A percentile compares a stretch with the other conserved stretches of the same genome.
Conservation (phyloP, 2,888 invertebrate species). For the Pseudoips prasinana region DNA sequence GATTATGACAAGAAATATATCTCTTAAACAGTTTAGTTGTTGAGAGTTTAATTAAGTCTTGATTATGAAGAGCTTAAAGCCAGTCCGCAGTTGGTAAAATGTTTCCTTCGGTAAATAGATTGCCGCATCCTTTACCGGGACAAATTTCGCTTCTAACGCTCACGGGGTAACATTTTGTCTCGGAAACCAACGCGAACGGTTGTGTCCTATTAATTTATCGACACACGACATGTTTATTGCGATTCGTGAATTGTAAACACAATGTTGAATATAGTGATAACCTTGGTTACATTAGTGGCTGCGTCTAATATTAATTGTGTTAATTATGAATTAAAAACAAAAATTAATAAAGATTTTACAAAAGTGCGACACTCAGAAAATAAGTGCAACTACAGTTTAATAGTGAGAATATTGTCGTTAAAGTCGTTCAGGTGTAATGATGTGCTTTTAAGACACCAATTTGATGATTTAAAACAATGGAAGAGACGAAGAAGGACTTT, state of each 20-base stretch:
- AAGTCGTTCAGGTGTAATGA: slow-evolving; percentile 51
- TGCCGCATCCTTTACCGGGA: slow-evolving; percentile 40
- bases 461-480: slow-evolving; percentile 62
- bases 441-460: slow-evolving; percentile 51
- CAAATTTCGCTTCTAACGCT: slow-evolving; percentile 21
- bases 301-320: slow-evolving; percentile 48
- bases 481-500: slow-evolving; percentile 60
- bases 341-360: slow-evolving; percentile 28
- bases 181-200: slow-evolving; percentile 55
- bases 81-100: no score
- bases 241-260: slow-evolving; percentile 18
- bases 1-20: no score
- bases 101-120: no score
- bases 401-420: slow-evolving; percentile 18
- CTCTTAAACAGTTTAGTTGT: no score
- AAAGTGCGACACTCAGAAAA: slow-evolving; percentile 35
- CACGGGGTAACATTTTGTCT: slow-evolving; percentile 53
- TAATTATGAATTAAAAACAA: slow-evolving; percentile 39
- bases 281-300: slow-evolving; percentile 41
- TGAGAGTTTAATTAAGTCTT: no score
- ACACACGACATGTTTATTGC: slow-evolving; percentile 29
- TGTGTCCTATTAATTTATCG: slow-evolving; percentile 43
- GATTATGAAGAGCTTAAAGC: no score
- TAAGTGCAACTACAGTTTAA: slow-evolving; percentile 28
- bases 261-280: slow-evolving; percentile 50